Evolutionary conservation across 2,113 vertebrate species (phyloP).

Genomic region (Catagonus wagneri): DNA sequence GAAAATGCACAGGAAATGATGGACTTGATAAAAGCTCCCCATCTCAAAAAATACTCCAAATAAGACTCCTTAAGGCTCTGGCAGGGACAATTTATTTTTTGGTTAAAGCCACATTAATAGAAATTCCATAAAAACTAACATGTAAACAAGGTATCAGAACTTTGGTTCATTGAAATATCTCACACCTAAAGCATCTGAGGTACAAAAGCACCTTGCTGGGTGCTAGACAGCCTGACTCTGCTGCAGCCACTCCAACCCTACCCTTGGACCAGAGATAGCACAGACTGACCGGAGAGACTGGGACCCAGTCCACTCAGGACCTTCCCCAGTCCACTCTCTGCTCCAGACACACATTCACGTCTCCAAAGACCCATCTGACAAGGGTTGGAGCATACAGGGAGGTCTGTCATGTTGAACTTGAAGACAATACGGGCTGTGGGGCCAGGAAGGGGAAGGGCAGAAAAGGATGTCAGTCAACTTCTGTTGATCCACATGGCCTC

Average conservation of each 20-base stretch:
- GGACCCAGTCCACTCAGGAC: neutral
- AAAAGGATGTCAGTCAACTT: slow-evolving; percentile 92
- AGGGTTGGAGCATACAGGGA: slow-evolving; percentile 49
- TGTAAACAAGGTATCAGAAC: slow-evolving; percentile 82
- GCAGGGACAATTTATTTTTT: slow-evolving; percentile 86
- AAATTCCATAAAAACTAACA: slow-evolving; percentile 86
- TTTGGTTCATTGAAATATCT: slow-evolving; percentile 86
- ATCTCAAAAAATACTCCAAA: slow-evolving; percentile 46
- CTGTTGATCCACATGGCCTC: slow-evolving; percentile 95
- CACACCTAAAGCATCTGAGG: slow-evolving; percentile 84
- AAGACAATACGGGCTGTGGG: slow-evolving; percentile 56
- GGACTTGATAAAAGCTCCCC: neutral
- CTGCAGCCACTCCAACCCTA: slow-evolving; percentile 44
- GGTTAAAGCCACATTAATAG: slow-evolving; percentile 82
- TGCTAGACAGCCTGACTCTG: slow-evolving; percentile 60
- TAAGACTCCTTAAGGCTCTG: slow-evolving; percentile 63
- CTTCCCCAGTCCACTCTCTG: neutral
- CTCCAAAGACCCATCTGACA: slow-evolving; percentile 33
- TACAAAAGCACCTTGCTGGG: slow-evolving; percentile 71
- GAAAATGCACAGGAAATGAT: neutral
- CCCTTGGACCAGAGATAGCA: neutral
- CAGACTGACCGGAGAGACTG: neutral
- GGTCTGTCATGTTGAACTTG: slow-evolving; percentile 55
- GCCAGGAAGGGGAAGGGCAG: slow-evolving; percentile 16
- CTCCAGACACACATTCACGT: slow-evolving; percentile 57